Evolutionary conservation across 2,113 vertebrate species (phyloP).

Genomic region (Dasyurus viverrinus): DNA sequence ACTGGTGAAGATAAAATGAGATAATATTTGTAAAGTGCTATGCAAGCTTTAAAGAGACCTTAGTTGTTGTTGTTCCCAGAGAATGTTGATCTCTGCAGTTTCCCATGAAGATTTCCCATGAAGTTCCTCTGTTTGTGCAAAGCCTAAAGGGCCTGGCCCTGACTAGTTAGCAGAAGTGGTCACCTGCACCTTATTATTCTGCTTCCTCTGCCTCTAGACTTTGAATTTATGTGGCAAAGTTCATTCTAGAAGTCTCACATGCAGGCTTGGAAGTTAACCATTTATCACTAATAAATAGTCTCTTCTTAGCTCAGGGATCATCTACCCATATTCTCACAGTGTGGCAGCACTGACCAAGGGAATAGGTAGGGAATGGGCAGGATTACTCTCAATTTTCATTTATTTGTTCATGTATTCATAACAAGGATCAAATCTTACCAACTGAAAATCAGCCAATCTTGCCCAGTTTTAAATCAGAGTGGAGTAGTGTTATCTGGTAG

Average conservation of each 20-base stretch:
- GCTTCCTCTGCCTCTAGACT: neutral
- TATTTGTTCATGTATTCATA: neutral
- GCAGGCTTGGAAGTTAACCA: constrained; percentile 14
- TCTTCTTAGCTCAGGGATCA: neutral
- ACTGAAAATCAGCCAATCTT: neutral
- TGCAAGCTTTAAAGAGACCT: neutral
- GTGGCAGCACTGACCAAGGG: neutral
- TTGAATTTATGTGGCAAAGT: constrained; percentile 13
- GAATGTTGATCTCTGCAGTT: neutral
- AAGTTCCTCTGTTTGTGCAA: neutral
- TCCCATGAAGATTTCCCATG: neutral
- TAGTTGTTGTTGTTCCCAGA: neutral
- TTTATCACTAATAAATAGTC: neutral
- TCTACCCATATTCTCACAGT: neutral
- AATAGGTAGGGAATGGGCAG: neutral
- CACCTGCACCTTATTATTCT: neutral
- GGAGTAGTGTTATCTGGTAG: neutral
- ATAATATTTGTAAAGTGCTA: neutral
- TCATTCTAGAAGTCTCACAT: neutral
- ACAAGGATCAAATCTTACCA: neutral
- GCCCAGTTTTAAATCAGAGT: neutral
- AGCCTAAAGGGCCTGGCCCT: neutral
- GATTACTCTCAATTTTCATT: neutral
- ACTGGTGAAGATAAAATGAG: neutral
- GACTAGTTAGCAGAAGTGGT: neutral